phyloP scores from a whole-genome alignment of 2,888 invertebrate species.

The Altica lythri region DNA sequence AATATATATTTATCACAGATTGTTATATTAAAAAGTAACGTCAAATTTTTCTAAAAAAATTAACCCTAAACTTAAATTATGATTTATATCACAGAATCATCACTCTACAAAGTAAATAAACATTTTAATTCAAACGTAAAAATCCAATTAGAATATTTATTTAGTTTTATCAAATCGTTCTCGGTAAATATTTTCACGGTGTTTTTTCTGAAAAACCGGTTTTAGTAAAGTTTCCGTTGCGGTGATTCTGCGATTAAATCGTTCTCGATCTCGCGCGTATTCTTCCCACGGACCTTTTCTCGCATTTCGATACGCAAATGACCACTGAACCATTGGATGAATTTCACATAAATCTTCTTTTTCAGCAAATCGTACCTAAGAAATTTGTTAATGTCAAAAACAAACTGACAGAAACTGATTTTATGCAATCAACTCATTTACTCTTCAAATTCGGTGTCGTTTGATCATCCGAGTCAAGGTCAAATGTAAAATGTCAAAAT shows the following conservation, averaged over 20 bases:
- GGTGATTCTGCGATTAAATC: slow-evolving; percentile 58
- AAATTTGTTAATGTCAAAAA: no score
- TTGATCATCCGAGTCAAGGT: no score
- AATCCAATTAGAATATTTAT: no score
- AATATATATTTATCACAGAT: not conserved
- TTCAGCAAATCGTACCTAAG: slow-evolving; percentile 61
- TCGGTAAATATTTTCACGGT: slow-evolving; percentile 57
- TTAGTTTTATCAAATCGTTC: slow-evolving; percentile 57
- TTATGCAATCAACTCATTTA: no score
- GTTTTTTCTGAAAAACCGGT: slow-evolving; percentile 56
- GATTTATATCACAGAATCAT: no score
- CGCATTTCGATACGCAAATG: slow-evolving; percentile 61
- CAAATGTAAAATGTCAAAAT: no score
- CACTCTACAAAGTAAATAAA: no score
- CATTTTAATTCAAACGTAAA: no score
- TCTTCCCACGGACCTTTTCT: slow-evolving; percentile 65
- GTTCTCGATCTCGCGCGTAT: slow-evolving; percentile 59
- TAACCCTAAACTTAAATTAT: no score
- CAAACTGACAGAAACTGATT: no score
- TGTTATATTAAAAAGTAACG: not conserved
- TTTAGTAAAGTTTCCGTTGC: slow-evolving; percentile 52
- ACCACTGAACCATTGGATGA: slow-evolving; percentile 61
- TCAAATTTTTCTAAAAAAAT: not conserved
- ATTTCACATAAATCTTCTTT: slow-evolving; percentile 54
- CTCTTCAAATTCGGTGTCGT: no score